Base-by-base conservation (phyloP, 2,113 vertebrate genomes). In the Tautogolabrus adspersus region DNA sequence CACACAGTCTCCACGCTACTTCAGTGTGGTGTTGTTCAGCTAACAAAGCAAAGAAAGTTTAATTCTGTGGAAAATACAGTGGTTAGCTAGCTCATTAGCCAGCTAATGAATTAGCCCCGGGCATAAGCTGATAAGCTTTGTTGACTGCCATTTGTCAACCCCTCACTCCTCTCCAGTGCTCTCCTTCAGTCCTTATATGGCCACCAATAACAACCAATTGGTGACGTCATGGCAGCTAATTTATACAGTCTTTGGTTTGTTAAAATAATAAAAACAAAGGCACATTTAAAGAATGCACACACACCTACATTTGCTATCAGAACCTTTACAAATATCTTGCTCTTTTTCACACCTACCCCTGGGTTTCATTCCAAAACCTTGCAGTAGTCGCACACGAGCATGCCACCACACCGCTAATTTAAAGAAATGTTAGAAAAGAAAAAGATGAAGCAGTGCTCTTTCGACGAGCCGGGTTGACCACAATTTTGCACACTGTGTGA, bases 381-480 rank as follows among this genome's bases (percentile, higher is more conserved):
- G 26, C 47, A 18, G 44, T 46, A 46, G 44, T 26, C 26, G 26
- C 15, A 11, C 42, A 44, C 42, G 13, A 11, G 46, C 69, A 52
- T 57, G 38, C 15, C 34, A 74, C 61, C 46, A 1, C 68, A 63
- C 3, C 26, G 52, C 73, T 30, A 10, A 58, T 66, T 74, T 44
- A 57, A 54, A 63, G 61, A 7, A 13, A 34, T 65, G 69, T 57
- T 6, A 62, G n/a, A n/a, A n/a, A n/a, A 49, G 61, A 66, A 42
- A 47, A 61, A 60, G 66, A 60, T 49, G 62, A 88, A 7, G 56
- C 63, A 38, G 59, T 13, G 21, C 63, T 8, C 8, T 0, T 22
- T 22, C 6, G 10, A 23, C 7, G 16, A 19, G 47, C 47, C 4
- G 16, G 5, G 47, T 19, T 18, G 47, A 42, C 10, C 15, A 12